phyloP scores from a whole-genome alignment of 2,113 vertebrate genomes.

The Chamaea fasciata region DNA sequence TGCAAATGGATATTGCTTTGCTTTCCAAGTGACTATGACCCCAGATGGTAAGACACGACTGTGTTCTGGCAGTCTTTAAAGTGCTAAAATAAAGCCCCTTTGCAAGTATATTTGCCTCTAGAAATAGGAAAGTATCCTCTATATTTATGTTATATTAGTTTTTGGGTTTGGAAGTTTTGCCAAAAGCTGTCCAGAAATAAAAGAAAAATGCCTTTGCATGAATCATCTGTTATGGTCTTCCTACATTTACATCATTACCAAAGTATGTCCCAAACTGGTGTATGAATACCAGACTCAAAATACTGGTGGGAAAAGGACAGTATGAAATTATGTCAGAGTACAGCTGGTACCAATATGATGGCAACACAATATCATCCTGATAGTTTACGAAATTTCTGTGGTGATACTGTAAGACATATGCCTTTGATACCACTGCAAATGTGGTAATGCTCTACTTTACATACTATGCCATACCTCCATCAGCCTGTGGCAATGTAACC shows the following conservation, averaged over 20 bases:
- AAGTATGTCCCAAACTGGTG: conserved; percentile 70
- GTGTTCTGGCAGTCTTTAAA: neutral
- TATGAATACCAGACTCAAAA: conserved; percentile 59
- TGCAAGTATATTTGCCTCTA: conserved; percentile 49
- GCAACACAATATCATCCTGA: conserved; percentile 11
- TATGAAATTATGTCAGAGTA: conserved; percentile 67
- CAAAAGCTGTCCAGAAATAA: conserved; percentile 55
- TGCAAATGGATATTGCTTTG: neutral
- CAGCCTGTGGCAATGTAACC: neutral
- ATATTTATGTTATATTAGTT: conserved; percentile 72
- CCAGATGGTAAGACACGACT: neutral
- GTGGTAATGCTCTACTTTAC: neutral
- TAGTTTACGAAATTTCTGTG: conserved; percentile 5
- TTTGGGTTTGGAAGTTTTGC: conserved; percentile 56
- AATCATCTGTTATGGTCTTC: conserved; percentile 67
- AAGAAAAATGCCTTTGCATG: conserved; percentile 35
- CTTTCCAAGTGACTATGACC: neutral
- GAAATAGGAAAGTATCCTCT: conserved; percentile 71
- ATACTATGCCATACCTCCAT: neutral
- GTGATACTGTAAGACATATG: neutral
- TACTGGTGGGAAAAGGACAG: conserved; percentile 10
- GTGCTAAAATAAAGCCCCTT: conserved; percentile 38
- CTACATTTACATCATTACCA: conserved; percentile 69
- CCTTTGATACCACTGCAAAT: conserved; percentile 25
- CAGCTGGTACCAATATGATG: conserved; percentile 30